These are phyloP conservation scores for Hydrozoanthus gracilis DNA, from an alignment of 92 coral and sea anemone genomes.

Conservation along the genomic window DNA sequence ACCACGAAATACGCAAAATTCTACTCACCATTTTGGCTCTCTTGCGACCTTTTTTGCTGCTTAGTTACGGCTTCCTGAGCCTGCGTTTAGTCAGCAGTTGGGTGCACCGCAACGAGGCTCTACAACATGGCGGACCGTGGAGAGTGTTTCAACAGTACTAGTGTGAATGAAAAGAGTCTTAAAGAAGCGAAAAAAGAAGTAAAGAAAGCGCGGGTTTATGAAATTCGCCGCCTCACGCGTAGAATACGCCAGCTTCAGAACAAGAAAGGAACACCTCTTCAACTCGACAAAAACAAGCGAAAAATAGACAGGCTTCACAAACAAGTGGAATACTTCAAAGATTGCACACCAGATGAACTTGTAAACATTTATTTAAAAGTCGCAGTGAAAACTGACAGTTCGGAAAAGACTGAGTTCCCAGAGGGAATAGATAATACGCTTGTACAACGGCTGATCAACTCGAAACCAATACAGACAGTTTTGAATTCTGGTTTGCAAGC, in stretches of 20 bases:
- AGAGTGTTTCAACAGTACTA: not conserved
- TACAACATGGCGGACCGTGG: constrained; percentile 28
- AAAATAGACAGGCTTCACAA: constrained; percentile 67
- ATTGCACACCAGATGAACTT: constrained; percentile 51
- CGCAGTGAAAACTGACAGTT: not conserved
- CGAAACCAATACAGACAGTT: constrained; percentile 19
- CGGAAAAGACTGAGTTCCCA: not conserved
- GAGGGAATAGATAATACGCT: not conserved
- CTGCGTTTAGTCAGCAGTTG: constrained; percentile 31
- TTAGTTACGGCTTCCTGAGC: constrained; percentile 69
- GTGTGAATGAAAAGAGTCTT: constrained; percentile 20
- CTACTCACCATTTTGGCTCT: constrained; percentile 62
- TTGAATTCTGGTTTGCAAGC: not conserved
- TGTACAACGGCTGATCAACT: not conserved
- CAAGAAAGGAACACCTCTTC: constrained; percentile 80
- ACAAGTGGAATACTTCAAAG: constrained; percentile 80
- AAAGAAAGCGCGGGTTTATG: constrained; percentile 81
- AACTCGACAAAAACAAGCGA: constrained; percentile 79
- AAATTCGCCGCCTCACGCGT: constrained; percentile 75
- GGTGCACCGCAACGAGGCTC: constrained; percentile 22
- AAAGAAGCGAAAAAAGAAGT: constrained; percentile 66
- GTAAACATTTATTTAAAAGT: constrained; percentile 7
- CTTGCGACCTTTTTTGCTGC: constrained; percentile 47
- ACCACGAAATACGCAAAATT: not conserved
- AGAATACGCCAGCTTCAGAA: constrained; percentile 72